Base-by-base conservation (phyloP, 2,797 vertebrate genomes). In the Tamandua tetradactyla region DNA sequence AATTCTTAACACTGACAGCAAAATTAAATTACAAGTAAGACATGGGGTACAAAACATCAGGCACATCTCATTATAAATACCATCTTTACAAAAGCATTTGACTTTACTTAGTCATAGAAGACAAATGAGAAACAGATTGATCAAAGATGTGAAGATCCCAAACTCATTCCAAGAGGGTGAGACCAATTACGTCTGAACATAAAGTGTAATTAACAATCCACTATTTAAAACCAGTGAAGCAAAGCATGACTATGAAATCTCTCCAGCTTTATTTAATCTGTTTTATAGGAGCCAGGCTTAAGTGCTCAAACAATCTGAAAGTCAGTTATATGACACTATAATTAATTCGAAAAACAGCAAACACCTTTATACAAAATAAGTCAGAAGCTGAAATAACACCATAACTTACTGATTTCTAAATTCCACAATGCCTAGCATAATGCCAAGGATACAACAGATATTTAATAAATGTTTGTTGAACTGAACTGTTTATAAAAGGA, bases 61-160 rank as follows among this genome's bases (percentile, higher is more conserved):
- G 18, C 27, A 57, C 17, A 83, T 0, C 37, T 3, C 37, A 66
- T 66, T 49, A n/a, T 55, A 82, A n/a, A 64, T 68, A 55, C 57
- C 74, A 82, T 64, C 3, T 79, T 94, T 68, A 93, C 30, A 91
- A 83, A 95, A 86, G 37, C 32, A 80, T 66, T 32, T 92, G 66
- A 86, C 44, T 15, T 57, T 79, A 61, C 47, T 52, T 66, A 85
- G 23, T 78, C 55, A 61, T 74, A 59, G 20, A 93, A 82, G 61
- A 80, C 55, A 91, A 89, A 64, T 35, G 23, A 84, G 18, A 86
- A 92, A 92, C 0, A 88, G 42, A 92, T 0, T 88, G 64, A 91
- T 69, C 42, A 72, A 94, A 83, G 61, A 74, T 47, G 44, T 14
- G 86, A 88, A 88, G 18, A 79, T 40, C 69, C 22, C 7, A 76